Evolutionary conservation across 2,888 invertebrate species (phyloP).

Genomic region (Periphyllus acericola): DNA sequence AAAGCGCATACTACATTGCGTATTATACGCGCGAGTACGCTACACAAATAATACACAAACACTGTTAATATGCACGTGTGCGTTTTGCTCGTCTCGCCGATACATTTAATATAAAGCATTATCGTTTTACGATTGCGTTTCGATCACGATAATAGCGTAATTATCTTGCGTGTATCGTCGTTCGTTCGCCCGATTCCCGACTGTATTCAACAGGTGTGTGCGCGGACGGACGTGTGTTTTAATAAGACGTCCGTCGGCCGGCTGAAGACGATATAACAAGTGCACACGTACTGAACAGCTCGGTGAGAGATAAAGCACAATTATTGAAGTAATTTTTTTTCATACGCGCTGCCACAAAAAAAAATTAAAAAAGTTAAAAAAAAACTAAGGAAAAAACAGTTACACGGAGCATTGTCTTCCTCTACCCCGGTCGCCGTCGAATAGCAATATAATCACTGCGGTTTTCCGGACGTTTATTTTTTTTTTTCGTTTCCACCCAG

Average conservation of each 20-base stretch:
- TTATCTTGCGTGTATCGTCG: not conserved
- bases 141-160: not conserved
- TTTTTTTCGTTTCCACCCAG: not conserved
- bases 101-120: not conserved
- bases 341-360: not conserved
- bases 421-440: not conserved
- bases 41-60: too few species aligned
- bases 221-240: not conserved
- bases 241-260: conserved; percentile 3
- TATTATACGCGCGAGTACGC: too few species aligned
- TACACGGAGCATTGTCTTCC: conserved; percentile 19
- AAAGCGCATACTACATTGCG: not conserved
- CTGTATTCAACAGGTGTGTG: not conserved
- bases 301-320: not conserved
- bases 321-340: conserved; percentile 1
- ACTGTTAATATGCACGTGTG: not conserved
- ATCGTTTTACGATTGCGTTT: conserved; percentile 38
- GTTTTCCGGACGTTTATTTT: conserved; percentile 40
- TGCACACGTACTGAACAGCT: not conserved
- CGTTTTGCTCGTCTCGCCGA: not conserved
- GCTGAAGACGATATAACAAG: not conserved
- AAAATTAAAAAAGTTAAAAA: not conserved
- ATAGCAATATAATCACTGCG: not conserved
- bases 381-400: conserved; percentile 32
- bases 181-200: conserved; percentile 14